Evolutionary conservation across 2,888 invertebrate species (phyloP).

Genomic region (Pardosa pseudoannulata): DNA sequence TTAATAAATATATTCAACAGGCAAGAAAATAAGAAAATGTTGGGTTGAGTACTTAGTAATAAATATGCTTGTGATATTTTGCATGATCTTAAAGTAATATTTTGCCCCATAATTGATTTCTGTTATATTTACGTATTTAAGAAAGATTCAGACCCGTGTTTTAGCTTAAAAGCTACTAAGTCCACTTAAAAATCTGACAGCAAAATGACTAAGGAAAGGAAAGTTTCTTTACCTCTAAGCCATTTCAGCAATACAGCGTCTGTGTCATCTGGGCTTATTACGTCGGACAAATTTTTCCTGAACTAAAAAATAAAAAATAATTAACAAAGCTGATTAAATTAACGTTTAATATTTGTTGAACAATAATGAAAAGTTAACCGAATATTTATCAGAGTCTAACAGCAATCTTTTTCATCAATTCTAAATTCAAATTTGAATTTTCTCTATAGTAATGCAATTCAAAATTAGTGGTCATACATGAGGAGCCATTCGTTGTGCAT

Average conservation of each 20-base stretch:
- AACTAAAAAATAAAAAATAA: too few species aligned
- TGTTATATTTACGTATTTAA: background rate
- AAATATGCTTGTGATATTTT: background rate
- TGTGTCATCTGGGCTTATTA: constrained; percentile 12
- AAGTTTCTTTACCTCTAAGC: constrained; percentile 15
- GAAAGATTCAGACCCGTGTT: background rate
- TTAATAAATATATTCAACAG: too few species aligned
- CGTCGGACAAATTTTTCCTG: constrained; percentile 15
- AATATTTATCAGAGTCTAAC: too few species aligned
- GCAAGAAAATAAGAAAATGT: background rate
- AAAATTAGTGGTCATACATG: too few species aligned
- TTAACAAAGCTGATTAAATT: too few species aligned
- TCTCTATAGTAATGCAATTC: too few species aligned
- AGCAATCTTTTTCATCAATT: too few species aligned
- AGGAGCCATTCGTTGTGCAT: too few species aligned
- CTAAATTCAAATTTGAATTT: too few species aligned
- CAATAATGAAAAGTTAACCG: too few species aligned
- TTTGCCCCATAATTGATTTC: background rate
- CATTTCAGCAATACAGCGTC: constrained; percentile 31
- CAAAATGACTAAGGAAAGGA: background rate
- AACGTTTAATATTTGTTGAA: too few species aligned
- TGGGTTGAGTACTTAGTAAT: background rate
- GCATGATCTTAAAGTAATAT: background rate
- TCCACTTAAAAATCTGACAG: background rate
- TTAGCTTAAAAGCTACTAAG: background rate